phyloP scores from a whole-genome alignment of 2,113 vertebrate species.

The Hippocampus comes region DNA sequence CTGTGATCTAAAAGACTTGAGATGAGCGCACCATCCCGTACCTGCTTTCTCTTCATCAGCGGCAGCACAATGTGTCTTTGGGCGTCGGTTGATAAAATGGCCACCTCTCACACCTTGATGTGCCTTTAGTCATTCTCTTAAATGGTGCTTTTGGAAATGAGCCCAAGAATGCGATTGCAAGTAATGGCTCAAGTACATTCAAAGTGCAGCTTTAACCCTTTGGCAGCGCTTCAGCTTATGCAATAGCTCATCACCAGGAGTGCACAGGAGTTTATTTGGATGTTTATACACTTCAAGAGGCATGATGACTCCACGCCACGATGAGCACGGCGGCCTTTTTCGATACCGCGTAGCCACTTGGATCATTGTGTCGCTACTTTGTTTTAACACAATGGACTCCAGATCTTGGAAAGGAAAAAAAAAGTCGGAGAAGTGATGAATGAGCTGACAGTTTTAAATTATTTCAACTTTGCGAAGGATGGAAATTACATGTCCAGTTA shows the following conservation, averaged over 20 bases:
- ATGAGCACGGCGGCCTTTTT: not conserved
- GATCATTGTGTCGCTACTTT: not conserved
- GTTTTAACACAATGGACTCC: not conserved
- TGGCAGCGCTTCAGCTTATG: conserved; percentile 58
- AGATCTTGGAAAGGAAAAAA: not conserved
- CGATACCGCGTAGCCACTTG: not conserved
- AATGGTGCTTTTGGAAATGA: conserved; percentile 70
- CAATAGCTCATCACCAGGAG: conserved; percentile 72
- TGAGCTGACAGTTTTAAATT: conserved; percentile 16
- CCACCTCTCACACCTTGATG: conserved; percentile 72
- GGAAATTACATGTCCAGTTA: not conserved
- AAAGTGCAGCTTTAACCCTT: conserved; percentile 66
- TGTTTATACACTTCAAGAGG: conserved; percentile 48
- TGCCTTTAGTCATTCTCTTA: conserved; percentile 68
- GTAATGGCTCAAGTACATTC: conserved; percentile 67
- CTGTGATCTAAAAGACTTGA: not conserved
- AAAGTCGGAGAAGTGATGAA: not conserved
- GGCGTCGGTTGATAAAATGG: conserved; percentile 48
- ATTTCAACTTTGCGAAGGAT: conserved; percentile 24
- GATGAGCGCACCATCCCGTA: not conserved
- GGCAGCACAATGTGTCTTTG: conserved; percentile 46
- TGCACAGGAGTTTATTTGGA: conserved; percentile 60
- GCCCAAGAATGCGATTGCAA: conserved; percentile 56
- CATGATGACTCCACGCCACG: conserved; percentile 8
- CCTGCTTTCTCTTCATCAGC: conserved; percentile 6